Evolutionary conservation across 2,797 vertebrate genomes (phyloP), one percentile per base, ranked within the genome.

Genomic region (Galagoides demidoff): DNA sequence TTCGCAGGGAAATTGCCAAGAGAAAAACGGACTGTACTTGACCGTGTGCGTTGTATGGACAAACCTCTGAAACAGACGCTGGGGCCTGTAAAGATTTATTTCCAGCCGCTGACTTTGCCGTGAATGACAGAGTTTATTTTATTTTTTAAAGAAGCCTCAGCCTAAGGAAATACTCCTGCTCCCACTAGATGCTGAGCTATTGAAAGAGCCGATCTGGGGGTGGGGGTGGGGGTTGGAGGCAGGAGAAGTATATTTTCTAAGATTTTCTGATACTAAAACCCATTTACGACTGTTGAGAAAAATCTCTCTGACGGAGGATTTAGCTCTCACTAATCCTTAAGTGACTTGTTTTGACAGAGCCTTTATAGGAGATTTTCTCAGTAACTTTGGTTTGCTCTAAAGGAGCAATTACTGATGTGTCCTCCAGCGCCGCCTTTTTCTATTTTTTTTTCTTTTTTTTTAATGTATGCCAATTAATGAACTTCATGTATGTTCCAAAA

Each of bases 271-370:
- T 98, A 98, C 95, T 97, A 94, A 98, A 98, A 78, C 96, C 94
- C 97, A 97, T 98, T 98, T 98, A 92, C 64, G 96, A 97, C 97
- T 89, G 92, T 97, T 98, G 97, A 98, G 98, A 97, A 97, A 98
- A 98, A 97, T 96, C 92, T 98, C 95, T 98, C 97, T 98, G 98
- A 96, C 96, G 94, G 98, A 97, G 97, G 98, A 98, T 98, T 98
- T 98, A 97, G 94, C 96, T 94, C 92, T 86, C 96, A 84, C 97
- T 98, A 98, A 98, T 98, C 98, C 98, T 98, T 97, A 95, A 97
- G 98, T 97, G 98, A 98, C 98, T 98, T 98, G 98, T 98, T 98
- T 98, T 98, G 98, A 98, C 98, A 98, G 97, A 97, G 94, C 96
- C 97, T 98, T 98, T 98, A 95, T 66, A 89, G 97, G 96, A 98